Percentiles rank a stretch among this genome's conserved stretches.
phyloP scores from a whole-genome alignment of 2,113 vertebrate genomes.

The Naja naja region DNA sequence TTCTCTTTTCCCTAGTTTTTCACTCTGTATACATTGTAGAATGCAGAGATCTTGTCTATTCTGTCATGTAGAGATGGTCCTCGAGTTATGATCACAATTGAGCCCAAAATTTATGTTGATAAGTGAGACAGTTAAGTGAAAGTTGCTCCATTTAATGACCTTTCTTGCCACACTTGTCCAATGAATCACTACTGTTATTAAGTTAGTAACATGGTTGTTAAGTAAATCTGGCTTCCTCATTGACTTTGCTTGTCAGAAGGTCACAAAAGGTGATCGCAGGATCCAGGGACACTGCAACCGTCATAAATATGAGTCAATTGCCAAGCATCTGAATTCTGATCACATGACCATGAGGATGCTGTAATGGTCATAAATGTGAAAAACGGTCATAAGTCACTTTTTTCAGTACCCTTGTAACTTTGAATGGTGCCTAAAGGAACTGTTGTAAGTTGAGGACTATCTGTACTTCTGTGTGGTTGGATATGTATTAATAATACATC shows the following conservation, averaged over 20 bases:
- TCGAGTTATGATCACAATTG: neutral
- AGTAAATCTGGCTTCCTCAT: neutral
- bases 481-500: neutral
- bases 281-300: neutral
- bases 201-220: neutral
- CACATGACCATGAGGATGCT: neutral
- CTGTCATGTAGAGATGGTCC: neutral
- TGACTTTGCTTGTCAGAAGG: neutral
- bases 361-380: neutral
- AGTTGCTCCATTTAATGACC: neutral
- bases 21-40: neutral
- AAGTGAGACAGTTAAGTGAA: neutral
- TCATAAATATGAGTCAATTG: neutral
- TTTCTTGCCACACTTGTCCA: neutral
- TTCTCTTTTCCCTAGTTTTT: neutral
- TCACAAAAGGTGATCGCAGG: neutral
- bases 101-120: neutral
- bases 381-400: neutral
- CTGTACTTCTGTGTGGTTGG: neutral
- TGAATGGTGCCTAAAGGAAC: neutral
- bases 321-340: neutral
- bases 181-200: neutral
- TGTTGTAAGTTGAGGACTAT: neutral
- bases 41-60: neutral
- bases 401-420: neutral